Evolutionary conservation across 2,888 invertebrate genomes (phyloP), one percentile per base, ranked within the genome.

Genomic region (Nezara viridula): DNA sequence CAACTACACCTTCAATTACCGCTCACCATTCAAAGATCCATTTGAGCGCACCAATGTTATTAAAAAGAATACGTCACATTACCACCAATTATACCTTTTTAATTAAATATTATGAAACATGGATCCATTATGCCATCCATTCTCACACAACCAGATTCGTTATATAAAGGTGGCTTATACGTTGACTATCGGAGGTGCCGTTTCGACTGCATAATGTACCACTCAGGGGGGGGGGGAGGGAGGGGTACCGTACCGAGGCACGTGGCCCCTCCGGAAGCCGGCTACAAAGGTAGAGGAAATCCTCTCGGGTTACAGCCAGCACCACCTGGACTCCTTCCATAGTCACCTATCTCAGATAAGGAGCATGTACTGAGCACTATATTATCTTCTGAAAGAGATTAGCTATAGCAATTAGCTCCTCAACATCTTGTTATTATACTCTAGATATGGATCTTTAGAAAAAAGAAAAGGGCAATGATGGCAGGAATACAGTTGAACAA

Each of bases 261-360:
- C 81, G 81, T 81, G 81, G 44, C 81, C 81, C n/a, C 81, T 73
- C 81, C 81, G 81, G 81, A 81, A 81, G 81, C 81, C 44, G 14
- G 24, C 44, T 14, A 81, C 81, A 81, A 81, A 81, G 81, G 81
- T n/a, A 47, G 81, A 81, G 81, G 81, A 81, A 81, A 47, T 81
- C 81, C 81, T 81, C 81, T 81, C 81, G 47, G 81, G 81, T 81
- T 81, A 44, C 81, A 77, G 10, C 9, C 37, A 0, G 2, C 40
- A 14, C 44, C 81, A 81, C 81, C 81, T 81, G 81, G 81, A n/a
- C 44, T 81, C 81, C n/a, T 44, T 44, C n/a, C 24, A 12, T n/a
- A 40, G 16, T 19, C 32, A 37, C 32, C 66, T 73, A 27, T 24
- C 12, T 3, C 10, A 27, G 66, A 37, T 73, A 73, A 73, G 66